These are phyloP conservation scores for Eulimnadia texana DNA, from an alignment of 1,140 invertebrate genomes.

Conservation along the genomic window DNA sequence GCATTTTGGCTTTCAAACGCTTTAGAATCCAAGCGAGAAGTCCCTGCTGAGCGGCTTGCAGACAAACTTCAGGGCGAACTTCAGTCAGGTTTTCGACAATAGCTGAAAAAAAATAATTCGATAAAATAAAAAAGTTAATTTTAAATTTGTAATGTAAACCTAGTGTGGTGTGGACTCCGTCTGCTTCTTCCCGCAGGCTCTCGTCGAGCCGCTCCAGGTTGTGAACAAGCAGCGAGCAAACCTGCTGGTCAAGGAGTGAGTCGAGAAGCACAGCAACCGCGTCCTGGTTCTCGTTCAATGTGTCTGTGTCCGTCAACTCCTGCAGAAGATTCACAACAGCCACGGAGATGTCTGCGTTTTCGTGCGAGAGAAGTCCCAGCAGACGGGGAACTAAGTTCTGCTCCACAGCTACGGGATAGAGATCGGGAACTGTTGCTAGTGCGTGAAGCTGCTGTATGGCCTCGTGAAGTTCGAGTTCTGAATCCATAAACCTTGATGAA, in stretches of 20 bases:
- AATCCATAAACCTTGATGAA: constrained; percentile 83
- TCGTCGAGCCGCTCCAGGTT: constrained; percentile 91
- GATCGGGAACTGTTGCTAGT: constrained; percentile 85
- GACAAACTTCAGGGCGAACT: constrained; percentile 65
- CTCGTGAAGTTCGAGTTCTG: constrained; percentile 88
- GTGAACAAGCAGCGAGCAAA: constrained; percentile 79
- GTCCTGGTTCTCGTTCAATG: constrained; percentile 76
- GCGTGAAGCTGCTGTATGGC: constrained; percentile 85
- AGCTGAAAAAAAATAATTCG: constrained; percentile 31
- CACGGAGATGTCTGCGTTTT: constrained; percentile 88
- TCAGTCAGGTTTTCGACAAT: constrained; percentile 89
- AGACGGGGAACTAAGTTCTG: constrained; percentile 74
- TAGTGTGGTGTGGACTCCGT: constrained; percentile 91
- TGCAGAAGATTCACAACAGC: constrained; percentile 66
- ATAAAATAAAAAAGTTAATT: constrained; percentile 6
- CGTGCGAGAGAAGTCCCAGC: constrained; percentile 85
- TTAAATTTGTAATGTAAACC: constrained; percentile 33
- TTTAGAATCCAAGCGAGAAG: constrained; percentile 84
- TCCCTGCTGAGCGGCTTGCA: constrained; percentile 74
- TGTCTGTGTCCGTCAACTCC: constrained; percentile 93
- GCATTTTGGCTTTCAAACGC: constrained; percentile 65
- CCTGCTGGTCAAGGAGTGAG: constrained; percentile 69
- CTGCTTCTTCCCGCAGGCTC: constrained; percentile 79
- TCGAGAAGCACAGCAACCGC: constrained; percentile 61
- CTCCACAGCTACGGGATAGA: constrained; percentile 84